Evolutionary conservation across 2,797 vertebrate species (phyloP).

Genomic region (Gymnoscopelus braueri): DNA sequence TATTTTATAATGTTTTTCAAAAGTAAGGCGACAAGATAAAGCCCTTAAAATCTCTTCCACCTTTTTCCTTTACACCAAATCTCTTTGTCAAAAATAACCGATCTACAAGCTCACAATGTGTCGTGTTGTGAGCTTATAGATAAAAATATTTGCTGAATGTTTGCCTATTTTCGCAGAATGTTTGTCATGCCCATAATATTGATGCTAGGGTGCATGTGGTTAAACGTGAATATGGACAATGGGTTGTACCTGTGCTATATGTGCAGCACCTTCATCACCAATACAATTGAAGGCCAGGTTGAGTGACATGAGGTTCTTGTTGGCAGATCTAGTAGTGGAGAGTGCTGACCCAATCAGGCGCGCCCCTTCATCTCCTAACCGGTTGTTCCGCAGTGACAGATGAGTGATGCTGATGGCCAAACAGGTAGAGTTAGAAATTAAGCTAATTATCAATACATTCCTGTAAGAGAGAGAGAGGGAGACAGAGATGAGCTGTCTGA

Average conservation of each 20-base stretch:
- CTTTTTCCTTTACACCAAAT: no score
- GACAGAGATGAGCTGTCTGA: background rate
- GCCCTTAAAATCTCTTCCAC: no score
- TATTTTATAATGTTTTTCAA: no score
- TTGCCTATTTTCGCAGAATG: no score
- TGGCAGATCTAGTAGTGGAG: slow-evolving; percentile 73
- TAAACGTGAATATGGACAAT: background rate
- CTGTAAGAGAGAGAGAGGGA: no score
- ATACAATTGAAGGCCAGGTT: slow-evolving; percentile 89
- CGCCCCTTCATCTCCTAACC: slow-evolving; percentile 81
- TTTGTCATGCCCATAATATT: no score
- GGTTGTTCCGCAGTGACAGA: slow-evolving; percentile 85
- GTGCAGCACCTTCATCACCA: slow-evolving; percentile 82
- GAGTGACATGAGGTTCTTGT: slow-evolving; percentile 83
- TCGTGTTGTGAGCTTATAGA: no score
- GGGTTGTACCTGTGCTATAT: slow-evolving; percentile 83
- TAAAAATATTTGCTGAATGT: no score
- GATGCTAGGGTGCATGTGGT: background rate
- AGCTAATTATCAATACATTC: background rate
- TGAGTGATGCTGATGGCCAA: slow-evolving; percentile 73
- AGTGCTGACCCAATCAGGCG: slow-evolving; percentile 83
- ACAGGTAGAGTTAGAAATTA: slow-evolving; percentile 12
- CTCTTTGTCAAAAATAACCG: no score
- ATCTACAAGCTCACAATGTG: no score
- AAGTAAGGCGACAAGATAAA: no score